Base-by-base conservation (phyloP, 2,113 vertebrate species). In the Zosterops japonicus region DNA sequence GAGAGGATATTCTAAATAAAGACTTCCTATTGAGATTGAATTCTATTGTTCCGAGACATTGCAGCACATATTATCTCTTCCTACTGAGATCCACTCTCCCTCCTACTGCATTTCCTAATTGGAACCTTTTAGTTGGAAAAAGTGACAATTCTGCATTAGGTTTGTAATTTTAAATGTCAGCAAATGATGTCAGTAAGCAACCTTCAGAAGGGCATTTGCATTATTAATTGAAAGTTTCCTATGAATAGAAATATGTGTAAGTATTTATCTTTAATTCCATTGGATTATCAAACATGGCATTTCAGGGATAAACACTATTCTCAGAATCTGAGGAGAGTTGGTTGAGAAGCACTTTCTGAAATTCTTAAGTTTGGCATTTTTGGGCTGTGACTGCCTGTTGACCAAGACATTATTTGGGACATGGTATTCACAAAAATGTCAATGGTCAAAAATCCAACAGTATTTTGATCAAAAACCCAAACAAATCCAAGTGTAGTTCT, bases 81-180 rank as follows among this genome's bases (percentile, higher is more conserved):
- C 77, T 85, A 84, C 74, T 71, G 72, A 93, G 91, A 89, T 84
- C 44, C 21, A 57, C 42, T 95, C 18, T 95, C 65, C 61, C 81
- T 93, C 74, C 81, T 92, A 87, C 83, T 89, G 89, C 61, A 94
- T 85, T 93, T 95, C 77, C 61, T 84, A 79, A 95, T 72, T 94
- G 77, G 92, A 91, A 76, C 50, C 8, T 76, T 87, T 89, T 78
- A 68, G 11, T 68, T 56, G 42, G 65, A 86, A 83, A 79, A 88
- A 52, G 27, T 87, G 27, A 52, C 69, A 81, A 76, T 91, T 93
- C 18, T 88, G 25, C 46, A 83, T 65, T 71, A 78, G 29, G 28
- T 25, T 92, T 75, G 28, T 78, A 71, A 95, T 91, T 95, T 87
- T 52, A 89, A 87, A 82, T 89, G 74, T 56, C 83, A 91, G n/a